These are phyloP conservation scores for Synanthedon formicaeformis DNA, from an alignment of 2,888 invertebrate genomes.

Conservation along the genomic window DNA sequence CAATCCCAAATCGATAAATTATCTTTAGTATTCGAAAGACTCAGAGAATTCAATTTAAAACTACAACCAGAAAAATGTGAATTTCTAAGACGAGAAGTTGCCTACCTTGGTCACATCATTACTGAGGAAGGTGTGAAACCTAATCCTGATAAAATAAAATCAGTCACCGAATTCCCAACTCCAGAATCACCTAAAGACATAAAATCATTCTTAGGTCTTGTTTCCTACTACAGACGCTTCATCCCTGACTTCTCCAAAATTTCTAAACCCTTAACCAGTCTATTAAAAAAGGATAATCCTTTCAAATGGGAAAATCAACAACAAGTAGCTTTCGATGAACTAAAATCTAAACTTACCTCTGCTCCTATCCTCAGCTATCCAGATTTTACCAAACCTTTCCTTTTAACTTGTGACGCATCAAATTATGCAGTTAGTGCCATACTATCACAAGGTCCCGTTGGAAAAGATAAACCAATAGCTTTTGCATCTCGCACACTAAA, in stretches of 20 bases:
- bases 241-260: neutral
- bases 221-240: neutral
- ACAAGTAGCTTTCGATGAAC: neutral
- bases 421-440: neutral
- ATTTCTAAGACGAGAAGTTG: neutral
- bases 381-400: neutral
- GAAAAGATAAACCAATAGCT: neutral
- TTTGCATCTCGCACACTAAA: neutral
- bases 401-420: neutral
- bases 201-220: neutral
- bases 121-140: neutral
- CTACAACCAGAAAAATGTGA: neutral
- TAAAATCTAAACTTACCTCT: neutral
- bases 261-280: neutral
- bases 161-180: neutral
- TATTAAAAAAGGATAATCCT: neutral
- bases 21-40: neutral
- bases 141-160: neutral
- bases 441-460: neutral
- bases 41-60: neutral
- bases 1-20: neutral
- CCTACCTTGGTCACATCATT: neutral
- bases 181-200: neutral
- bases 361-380: neutral
- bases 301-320: neutral